Percentiles rank a stretch among this genome's conserved stretches.
Conservation (phyloP, 2,888 invertebrate genomes). For the Ariolimax columbianus region DNA sequence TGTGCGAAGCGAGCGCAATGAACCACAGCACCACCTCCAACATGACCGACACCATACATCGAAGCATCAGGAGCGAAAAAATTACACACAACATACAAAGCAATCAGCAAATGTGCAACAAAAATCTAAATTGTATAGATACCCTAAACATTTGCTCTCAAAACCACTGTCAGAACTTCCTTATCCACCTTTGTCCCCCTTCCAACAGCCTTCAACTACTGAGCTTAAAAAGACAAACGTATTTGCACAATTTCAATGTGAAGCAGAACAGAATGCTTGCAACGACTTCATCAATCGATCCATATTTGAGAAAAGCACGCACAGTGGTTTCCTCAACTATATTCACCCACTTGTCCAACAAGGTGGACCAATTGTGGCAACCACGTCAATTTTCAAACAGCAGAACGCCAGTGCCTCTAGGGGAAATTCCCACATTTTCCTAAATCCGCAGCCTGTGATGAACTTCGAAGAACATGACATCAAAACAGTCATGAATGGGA, state of each 20-base stretch:
- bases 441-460: background rate
- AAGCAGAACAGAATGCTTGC: background rate
- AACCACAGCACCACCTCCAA: background rate
- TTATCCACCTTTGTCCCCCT: background rate
- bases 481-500: background rate
- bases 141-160: background rate
- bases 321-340: background rate
- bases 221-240: background rate
- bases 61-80: too few relatives aligned
- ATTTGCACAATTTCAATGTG: background rate
- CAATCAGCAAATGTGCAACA: background rate
- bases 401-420: background rate
- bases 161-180: constrained; percentile 5
- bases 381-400: background rate
- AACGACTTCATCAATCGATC: too few relatives aligned
- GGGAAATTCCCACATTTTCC: background rate
- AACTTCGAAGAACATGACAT: background rate
- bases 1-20: background rate
- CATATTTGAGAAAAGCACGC: too few relatives aligned
- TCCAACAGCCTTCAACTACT: background rate
- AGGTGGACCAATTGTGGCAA: background rate
- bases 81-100: background rate
- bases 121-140: background rate
- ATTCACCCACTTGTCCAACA: background rate
- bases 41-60: background rate